Percentiles rank a stretch among this genome's conserved stretches.
phyloP scores from a whole-genome alignment of 1,140 invertebrate species.

The Antheraea pernyi region DNA sequence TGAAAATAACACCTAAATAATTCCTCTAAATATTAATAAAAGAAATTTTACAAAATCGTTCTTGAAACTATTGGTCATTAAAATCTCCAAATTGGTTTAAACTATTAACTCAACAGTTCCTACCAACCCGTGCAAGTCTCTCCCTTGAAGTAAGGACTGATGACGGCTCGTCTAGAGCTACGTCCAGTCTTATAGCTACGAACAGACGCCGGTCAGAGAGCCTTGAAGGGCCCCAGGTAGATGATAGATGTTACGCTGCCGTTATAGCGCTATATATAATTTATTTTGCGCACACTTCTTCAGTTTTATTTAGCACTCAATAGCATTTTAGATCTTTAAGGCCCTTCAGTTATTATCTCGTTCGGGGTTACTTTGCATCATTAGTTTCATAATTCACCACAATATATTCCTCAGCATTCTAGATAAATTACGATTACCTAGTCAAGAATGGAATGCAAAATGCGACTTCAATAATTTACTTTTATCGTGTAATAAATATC shows the following conservation, averaged over 20 bases:
- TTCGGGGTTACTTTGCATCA: neutral
- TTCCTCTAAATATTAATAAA: neutral
- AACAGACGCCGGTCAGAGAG: conserved; percentile 81
- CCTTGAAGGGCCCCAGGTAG: conserved; percentile 80
- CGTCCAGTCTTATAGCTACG: conserved; percentile 68
- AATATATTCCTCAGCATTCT: conserved; percentile 16
- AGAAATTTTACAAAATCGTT: neutral
- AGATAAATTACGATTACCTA: too few species aligned
- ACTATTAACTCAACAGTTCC: conserved; percentile 53
- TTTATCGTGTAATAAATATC: too few species aligned
- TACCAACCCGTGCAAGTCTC: conserved; percentile 81
- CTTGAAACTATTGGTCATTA: neutral
- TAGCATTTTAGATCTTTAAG: neutral
- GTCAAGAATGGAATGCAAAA: too few species aligned
- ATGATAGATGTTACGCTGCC: conserved; percentile 18
- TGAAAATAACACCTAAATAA: too few species aligned
- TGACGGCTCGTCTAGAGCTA: conserved; percentile 60
- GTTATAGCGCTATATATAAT: conserved; percentile 2
- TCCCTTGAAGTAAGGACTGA: conserved; percentile 80
- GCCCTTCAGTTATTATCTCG: neutral
- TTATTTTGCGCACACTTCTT: conserved; percentile 14
- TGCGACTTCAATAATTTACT: too few species aligned
- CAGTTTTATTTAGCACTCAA: conserved; percentile 20
- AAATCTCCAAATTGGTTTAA: neutral
- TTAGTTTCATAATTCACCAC: neutral